Evolutionary conservation across 2,113 vertebrate species (phyloP).

Genomic region (Plestiodon gilberti): DNA sequence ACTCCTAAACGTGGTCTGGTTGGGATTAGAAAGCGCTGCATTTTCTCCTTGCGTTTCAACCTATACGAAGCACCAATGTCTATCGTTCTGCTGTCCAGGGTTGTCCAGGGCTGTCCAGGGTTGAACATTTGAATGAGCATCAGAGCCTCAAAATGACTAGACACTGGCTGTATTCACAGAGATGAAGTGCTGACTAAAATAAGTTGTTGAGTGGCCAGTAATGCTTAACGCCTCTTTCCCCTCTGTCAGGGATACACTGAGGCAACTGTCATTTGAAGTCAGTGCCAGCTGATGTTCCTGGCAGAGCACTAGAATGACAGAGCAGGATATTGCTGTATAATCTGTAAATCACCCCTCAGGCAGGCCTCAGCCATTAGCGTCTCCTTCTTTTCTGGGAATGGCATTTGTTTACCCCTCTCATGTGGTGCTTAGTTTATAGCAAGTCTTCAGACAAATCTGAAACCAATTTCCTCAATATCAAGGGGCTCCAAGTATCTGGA

Average conservation of each 20-base stretch:
- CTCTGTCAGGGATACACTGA: background rate
- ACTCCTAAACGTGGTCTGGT: background rate
- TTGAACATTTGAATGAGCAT: background rate
- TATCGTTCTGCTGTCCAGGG: background rate
- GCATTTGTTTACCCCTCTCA: conserved; percentile 1
- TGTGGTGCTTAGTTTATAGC: background rate
- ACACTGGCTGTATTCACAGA: background rate
- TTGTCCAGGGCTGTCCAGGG: too few relatives aligned
- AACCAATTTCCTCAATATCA: background rate
- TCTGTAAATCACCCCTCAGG: conserved; percentile 40
- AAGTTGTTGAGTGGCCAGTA: background rate
- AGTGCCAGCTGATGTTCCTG: background rate
- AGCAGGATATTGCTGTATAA: conserved; percentile 42
- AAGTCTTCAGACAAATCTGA: background rate
- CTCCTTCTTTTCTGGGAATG: conserved; percentile 41
- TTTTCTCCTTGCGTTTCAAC: background rate
- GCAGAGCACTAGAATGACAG: conserved; percentile 13
- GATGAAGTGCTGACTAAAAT: background rate
- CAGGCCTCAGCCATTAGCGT: conserved; percentile 50
- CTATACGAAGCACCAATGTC: background rate
- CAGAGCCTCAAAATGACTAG: background rate
- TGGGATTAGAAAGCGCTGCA: background rate
- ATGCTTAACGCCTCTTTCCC: background rate
- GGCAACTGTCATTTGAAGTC: conserved; percentile 6
- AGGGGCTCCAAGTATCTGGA: too few relatives aligned